Evolutionary conservation across 2,113 vertebrate species (phyloP).

Genomic region (Pluvianellus socialis): DNA sequence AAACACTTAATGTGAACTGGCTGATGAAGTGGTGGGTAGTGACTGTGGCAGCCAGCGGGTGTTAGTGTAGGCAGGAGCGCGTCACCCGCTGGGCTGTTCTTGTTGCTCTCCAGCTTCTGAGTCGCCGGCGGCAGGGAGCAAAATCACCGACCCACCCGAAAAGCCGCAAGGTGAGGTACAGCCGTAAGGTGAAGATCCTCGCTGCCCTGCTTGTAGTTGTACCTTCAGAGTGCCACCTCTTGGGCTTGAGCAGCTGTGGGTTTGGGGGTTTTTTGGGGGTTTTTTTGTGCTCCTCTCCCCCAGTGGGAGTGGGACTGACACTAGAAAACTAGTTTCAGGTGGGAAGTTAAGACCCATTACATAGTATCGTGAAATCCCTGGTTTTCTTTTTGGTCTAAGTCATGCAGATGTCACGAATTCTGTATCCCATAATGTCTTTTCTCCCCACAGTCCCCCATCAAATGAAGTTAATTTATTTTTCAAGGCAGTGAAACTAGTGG

Average conservation of each 20-base stretch:
- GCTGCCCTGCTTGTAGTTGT: accelerated
- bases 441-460: background rate
- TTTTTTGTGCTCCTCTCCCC: no score
- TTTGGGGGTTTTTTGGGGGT: no score
- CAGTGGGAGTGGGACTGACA: background rate
- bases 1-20: background rate
- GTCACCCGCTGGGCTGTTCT: background rate
- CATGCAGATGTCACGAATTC: background rate
- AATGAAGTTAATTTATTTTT: background rate
- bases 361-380: background rate
- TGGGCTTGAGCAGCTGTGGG: background rate
- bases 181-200: background rate
- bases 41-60: background rate
- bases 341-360: background rate
- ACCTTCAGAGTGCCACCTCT: background rate
- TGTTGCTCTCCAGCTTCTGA: background rate
- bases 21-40: no score
- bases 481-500: background rate
- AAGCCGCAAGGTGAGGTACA: background rate
- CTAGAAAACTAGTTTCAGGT: accelerated
- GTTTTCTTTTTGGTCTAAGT: background rate
- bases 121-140: background rate
- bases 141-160: background rate
- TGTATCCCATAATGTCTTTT: background rate
- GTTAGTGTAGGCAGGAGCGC: background rate